Evolutionary conservation across 1,140 invertebrate species (phyloP), one percentile per base, ranked within the genome.

Genomic region (Cydia strobilella): DNA sequence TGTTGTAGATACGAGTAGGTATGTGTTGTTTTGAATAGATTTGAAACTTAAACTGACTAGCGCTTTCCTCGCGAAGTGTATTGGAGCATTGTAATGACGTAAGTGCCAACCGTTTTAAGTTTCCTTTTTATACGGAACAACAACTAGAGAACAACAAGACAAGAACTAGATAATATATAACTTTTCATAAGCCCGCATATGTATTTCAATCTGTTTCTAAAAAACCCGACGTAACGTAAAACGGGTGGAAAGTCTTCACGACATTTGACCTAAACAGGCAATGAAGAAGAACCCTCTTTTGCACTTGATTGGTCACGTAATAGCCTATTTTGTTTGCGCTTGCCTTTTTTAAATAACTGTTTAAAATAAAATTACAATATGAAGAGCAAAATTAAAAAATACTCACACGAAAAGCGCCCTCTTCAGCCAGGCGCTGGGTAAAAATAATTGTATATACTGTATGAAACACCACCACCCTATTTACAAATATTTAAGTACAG

Each of bases 401-500:
- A 59, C n/a, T 54, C 9, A 15, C 48, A 59, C 18, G 9, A 10
- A 23, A 12, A 20, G 54, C n/a, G 48, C 48, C n/a, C 15, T 59
- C 20, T 23, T 18, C 54, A 59, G 23, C 20, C 54, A 10, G n/a
- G 54, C 20, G 54, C 20, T 59, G 20, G 18, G 1, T 72, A 72
- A 45, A 45, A 42, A 6, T 7, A 72, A 25, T 71, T 39, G 0
- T 73, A 42, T 23, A 48, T 77, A 83, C 77, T 75, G 74, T 77
- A 77, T 76, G 73, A 45, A 78, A 63, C 76, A 84, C 85, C 89
- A 82, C 82, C 90, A 89, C 80, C 86, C 74, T 90, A 91, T 89
- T 84, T 89, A 89, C 84, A 89, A 79, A 83, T 80, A 84, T 75
- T 85, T 85, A 88, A 87, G 86, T 87, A 87, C 84, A 83, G 23